These are phyloP conservation scores for Acrossocheilus wenchowensis DNA, from an alignment of 2,797 vertebrate genomes.

Conservation along the genomic window DNA sequence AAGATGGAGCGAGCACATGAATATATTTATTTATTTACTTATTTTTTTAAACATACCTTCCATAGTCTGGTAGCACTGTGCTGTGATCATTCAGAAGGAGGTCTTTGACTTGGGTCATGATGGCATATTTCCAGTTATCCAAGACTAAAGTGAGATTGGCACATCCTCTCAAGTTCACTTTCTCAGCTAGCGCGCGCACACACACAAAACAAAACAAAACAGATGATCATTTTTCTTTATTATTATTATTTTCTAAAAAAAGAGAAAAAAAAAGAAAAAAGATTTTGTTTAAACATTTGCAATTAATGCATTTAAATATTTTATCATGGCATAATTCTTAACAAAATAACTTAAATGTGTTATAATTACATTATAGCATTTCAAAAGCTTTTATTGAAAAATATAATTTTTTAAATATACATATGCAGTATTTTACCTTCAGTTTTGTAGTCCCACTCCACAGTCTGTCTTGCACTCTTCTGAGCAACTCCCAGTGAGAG, in stretches of 20 bases:
- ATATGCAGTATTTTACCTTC: slow-evolving; percentile 71
- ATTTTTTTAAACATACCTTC: slow-evolving; percentile 72
- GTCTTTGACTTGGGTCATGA: slow-evolving; percentile 86
- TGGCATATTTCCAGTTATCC: slow-evolving; percentile 92
- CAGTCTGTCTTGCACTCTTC: slow-evolving; percentile 60
- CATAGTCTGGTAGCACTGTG: slow-evolving; percentile 86
- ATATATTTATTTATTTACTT: background rate
- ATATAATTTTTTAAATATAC: no score
- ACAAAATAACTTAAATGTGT: background rate
- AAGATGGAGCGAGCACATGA: background rate
- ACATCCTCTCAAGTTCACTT: slow-evolving; percentile 72
- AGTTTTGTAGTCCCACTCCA: slow-evolving; percentile 67
- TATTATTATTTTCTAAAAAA: background rate
- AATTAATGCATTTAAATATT: background rate
- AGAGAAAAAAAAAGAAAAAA: no score
- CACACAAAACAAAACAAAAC: background rate
- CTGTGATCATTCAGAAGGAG: slow-evolving; percentile 86
- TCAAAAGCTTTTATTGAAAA: background rate
- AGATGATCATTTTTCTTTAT: background rate
- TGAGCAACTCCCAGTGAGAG: slow-evolving; percentile 67
- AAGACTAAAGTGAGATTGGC: slow-evolving; percentile 87
- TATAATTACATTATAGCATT: background rate
- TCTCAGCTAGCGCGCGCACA: slow-evolving; percentile 66
- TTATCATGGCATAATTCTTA: background rate
- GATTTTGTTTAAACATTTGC: background rate